phyloP scores from a whole-genome alignment of 2,888 invertebrate species.

The Spicauda simplicius region DNA sequence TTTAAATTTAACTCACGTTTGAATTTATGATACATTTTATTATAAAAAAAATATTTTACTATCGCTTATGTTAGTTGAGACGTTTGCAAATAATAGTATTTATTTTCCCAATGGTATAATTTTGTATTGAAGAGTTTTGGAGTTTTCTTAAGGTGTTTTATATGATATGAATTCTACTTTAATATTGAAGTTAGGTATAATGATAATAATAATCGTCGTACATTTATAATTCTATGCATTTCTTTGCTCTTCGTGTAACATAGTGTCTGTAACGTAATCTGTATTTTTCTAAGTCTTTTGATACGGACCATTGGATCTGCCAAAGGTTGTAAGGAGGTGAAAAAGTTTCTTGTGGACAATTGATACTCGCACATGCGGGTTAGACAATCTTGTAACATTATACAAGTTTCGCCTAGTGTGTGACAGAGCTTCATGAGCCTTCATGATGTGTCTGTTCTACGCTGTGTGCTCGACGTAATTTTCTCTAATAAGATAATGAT shows the following conservation, averaged over 20 bases:
- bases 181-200: conserved; percentile 64
- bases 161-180: conserved; percentile 70
- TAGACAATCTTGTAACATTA: not conserved
- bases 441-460: not conserved
- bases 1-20: conserved; percentile 81
- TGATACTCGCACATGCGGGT: not conserved
- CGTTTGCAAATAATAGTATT: conserved; percentile 81
- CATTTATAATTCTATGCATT: conserved; percentile 60
- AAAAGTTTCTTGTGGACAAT: conserved; percentile 1
- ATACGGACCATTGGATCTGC: conserved; percentile 25
- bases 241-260: conserved; percentile 61
- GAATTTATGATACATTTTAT: conserved; percentile 85
- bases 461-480: conserved; percentile 4
- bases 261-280: conserved; percentile 55
- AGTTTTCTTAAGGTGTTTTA: conserved; percentile 68
- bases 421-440: not conserved
- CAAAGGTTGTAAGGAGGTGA: not conserved
- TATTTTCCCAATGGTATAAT: conserved; percentile 75
- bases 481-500: not conserved
- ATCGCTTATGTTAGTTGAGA: conserved; percentile 82
- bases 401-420: not conserved
- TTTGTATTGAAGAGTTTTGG: conserved; percentile 68
- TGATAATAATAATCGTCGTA: conserved; percentile 48
- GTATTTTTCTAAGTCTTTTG: conserved; percentile 45
- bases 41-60: conserved; percentile 81